These are phyloP conservation scores for Zoanthus gigantus DNA, from an alignment of 92 coral and sea anemone genomes.

Conservation along the genomic window DNA sequence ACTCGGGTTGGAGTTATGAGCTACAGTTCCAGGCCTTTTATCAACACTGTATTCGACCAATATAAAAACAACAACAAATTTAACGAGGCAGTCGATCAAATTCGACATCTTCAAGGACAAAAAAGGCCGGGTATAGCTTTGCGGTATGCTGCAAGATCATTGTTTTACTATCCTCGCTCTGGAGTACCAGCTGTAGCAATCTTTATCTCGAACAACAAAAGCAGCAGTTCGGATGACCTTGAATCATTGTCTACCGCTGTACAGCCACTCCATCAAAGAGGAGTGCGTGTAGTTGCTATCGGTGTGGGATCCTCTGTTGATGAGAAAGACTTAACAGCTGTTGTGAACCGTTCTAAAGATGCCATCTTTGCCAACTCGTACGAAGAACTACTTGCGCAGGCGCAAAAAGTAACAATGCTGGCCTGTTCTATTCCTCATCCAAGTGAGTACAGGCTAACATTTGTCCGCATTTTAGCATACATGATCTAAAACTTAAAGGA, in stretches of 20 bases:
- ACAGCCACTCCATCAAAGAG: constrained; percentile 69
- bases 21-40: constrained; percentile 75
- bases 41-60: constrained; percentile 63
- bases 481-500: too few species aligned
- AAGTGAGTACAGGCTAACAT: constrained; percentile 28
- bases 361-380: constrained; percentile 76
- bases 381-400: constrained; percentile 67
- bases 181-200: constrained; percentile 82
- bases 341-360: constrained; percentile 69
- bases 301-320: constrained; percentile 82
- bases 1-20: constrained; percentile 81
- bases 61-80: constrained; percentile 54
- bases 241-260: constrained; percentile 79
- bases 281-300: constrained; percentile 85
- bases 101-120: constrained; percentile 70
- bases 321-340: constrained; percentile 55
- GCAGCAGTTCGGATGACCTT: constrained; percentile 71
- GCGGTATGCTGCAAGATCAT: constrained; percentile 70
- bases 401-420: constrained; percentile 62
- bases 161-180: constrained; percentile 71
- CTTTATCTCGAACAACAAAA: constrained; percentile 83
- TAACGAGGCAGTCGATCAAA: constrained; percentile 69
- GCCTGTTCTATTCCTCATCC: constrained; percentile 71
- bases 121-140: constrained; percentile 88
- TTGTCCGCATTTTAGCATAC: too few species aligned